phyloP scores from a whole-genome alignment of 1,140 invertebrate species.

The Chlorops oryzae region DNA sequence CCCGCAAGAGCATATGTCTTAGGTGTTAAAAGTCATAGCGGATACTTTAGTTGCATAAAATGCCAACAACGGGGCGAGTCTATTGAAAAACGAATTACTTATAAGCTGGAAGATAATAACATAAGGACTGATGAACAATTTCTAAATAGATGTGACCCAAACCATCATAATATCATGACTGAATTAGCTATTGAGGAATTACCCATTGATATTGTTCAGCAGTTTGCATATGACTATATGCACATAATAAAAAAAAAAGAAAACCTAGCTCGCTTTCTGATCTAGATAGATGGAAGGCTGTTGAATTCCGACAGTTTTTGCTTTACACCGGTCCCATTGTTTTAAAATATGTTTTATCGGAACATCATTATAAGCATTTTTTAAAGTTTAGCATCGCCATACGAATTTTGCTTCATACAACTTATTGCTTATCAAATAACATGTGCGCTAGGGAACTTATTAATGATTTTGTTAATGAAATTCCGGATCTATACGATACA shows the following conservation, averaged over 20 bases:
- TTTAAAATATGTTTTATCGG: too few species aligned
- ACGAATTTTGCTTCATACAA: too few species aligned
- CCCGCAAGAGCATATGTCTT: too few species aligned
- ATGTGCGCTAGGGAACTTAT: slow-evolving; percentile 11
- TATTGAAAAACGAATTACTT: too few species aligned
- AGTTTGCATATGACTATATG: slow-evolving; percentile 4
- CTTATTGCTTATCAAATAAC: too few species aligned
- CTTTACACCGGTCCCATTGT: slow-evolving; percentile 9
- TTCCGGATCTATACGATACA: slow-evolving; percentile 13
- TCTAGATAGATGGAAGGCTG: slow-evolving; percentile 5
- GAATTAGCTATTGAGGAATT: slow-evolving; percentile 2
- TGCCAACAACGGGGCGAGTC: too few species aligned
- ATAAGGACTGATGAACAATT: slow-evolving; percentile 6
- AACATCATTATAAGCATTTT: too few species aligned
- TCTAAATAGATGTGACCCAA: slow-evolving; percentile 1
- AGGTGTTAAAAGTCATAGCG: too few species aligned
- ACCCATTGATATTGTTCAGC: slow-evolving; percentile 1
- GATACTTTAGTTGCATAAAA: too few species aligned
- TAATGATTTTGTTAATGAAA: slow-evolving; percentile 10
- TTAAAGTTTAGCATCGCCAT: too few species aligned
- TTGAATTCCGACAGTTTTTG: slow-evolving; percentile 6
- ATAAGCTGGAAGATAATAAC: too few species aligned
- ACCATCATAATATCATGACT: slow-evolving; percentile 4
- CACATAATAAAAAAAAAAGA: slow-evolving; percentile 3
- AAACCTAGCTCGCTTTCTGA: not conserved